Percentiles rank a stretch among this genome's conserved stretches.
phyloP scores from a whole-genome alignment of 2,888 invertebrate genomes.

The Tachina grossa region DNA sequence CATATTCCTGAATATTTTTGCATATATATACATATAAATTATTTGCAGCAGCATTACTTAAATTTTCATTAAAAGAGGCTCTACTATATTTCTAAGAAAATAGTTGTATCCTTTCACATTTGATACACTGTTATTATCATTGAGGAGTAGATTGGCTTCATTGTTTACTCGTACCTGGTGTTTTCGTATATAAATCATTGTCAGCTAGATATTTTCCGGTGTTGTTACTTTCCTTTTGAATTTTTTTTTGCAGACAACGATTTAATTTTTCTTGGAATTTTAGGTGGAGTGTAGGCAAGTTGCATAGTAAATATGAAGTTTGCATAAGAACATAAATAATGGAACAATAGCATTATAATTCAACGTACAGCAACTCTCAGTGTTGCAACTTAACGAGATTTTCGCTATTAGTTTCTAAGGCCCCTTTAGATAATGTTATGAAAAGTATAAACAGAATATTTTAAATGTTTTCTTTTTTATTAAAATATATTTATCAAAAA shows the following conservation, averaged over 20 bases:
- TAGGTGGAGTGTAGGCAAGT: conserved; percentile 6
- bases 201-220: conserved; percentile 31
- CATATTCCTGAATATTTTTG: no score
- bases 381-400: no score
- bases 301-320: conserved; percentile 12
- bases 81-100: background rate
- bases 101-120: background rate
- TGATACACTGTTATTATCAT: background rate
- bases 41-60: no score
- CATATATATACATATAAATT: no score
- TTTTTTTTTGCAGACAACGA: background rate
- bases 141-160: background rate
- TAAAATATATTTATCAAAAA: no score
- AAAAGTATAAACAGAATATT: no score
- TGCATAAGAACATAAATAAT: conserved; percentile 35
- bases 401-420: no score
- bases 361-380: conserved; percentile 1
- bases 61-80: no score
- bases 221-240: conserved; percentile 5
- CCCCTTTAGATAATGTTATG: no score
- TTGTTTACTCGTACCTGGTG: background rate
- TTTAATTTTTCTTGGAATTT: conserved; percentile 9
- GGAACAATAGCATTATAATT: conserved; percentile 7
- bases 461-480: no score
- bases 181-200: conserved; percentile 52